These are phyloP conservation scores for Dyspetes luteomarginatus DNA, from an alignment of 2,888 invertebrate genomes.

Conservation along the genomic window DNA sequence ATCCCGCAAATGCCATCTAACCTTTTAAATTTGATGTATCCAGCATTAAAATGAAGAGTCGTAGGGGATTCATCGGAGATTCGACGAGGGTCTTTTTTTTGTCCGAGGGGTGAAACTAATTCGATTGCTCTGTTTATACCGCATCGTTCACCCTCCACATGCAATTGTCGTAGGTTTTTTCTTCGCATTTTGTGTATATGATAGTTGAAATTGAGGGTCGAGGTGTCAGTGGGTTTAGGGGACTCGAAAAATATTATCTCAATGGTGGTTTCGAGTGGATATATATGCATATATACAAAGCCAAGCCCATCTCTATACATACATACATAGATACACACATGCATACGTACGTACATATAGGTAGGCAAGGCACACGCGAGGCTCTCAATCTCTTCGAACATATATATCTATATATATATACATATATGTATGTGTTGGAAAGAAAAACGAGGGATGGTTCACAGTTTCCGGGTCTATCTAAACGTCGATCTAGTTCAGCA, in stretches of 20 bases:
- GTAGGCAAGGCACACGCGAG: not conserved
- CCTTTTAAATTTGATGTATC: slow-evolving; percentile 5
- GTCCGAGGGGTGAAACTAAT: slow-evolving; percentile 51
- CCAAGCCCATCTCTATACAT: no score
- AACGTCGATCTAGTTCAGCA: slow-evolving; percentile 54
- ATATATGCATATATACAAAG: not conserved
- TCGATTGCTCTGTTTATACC: slow-evolving; percentile 24
- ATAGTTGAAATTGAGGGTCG: slow-evolving; percentile 1
- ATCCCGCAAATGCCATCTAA: not conserved
- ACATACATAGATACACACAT: not conserved
- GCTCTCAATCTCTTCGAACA: slow-evolving; percentile 14
- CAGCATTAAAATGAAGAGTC: slow-evolving; percentile 14
- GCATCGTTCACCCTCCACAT: slow-evolving; percentile 11
- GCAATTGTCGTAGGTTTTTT: slow-evolving; percentile 34
- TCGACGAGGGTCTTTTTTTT: slow-evolving; percentile 25
- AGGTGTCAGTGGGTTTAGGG: slow-evolving; percentile 25
- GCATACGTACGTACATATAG: not conserved
- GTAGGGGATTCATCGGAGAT: slow-evolving; percentile 6
- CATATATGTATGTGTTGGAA: not conserved
- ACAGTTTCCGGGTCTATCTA: slow-evolving; percentile 46
- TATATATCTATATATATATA: no score
- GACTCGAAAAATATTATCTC: slow-evolving; percentile 34
- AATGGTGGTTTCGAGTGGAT: slow-evolving; percentile 5
- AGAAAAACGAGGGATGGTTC: not conserved
- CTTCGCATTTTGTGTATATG: not conserved